Evolutionary conservation across 2,113 vertebrate species (phyloP).

Genomic region (Aegithalos caudatus): DNA sequence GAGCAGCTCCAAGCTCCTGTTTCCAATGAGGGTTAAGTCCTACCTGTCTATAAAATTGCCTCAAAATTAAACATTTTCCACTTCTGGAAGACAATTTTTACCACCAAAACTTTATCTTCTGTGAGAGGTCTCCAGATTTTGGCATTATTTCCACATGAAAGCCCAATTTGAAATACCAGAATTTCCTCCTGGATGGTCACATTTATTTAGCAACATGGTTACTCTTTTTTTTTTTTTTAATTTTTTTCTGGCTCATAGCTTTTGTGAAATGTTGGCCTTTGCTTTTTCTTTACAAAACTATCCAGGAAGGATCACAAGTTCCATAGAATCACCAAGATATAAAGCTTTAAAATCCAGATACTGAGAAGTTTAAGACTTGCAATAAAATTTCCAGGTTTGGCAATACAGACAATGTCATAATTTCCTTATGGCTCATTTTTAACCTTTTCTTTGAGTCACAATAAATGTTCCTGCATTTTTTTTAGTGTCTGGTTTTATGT

Average conservation of each 20-base stretch:
- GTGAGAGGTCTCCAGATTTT: background rate
- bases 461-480: background rate
- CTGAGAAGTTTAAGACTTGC: background rate
- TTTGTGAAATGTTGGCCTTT: background rate
- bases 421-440: constrained; percentile 48
- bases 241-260: background rate
- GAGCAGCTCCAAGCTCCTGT: background rate
- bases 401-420: background rate
- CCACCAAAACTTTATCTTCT: background rate
- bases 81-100: background rate
- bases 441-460: constrained; percentile 45
- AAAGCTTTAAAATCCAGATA: background rate
- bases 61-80: background rate
- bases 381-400: constrained; percentile 30
- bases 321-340: background rate
- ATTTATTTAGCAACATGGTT: background rate
- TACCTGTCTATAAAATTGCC: background rate
- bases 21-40: background rate
- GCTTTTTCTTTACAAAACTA: background rate
- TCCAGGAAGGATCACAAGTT: background rate
- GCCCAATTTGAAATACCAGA: background rate
- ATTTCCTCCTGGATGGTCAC: background rate
- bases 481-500: background rate
- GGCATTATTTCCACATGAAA: accelerated
- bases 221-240: background rate